phyloP scores from a whole-genome alignment of 2,888 invertebrate species.

The Dicranocentrus wangi region DNA sequence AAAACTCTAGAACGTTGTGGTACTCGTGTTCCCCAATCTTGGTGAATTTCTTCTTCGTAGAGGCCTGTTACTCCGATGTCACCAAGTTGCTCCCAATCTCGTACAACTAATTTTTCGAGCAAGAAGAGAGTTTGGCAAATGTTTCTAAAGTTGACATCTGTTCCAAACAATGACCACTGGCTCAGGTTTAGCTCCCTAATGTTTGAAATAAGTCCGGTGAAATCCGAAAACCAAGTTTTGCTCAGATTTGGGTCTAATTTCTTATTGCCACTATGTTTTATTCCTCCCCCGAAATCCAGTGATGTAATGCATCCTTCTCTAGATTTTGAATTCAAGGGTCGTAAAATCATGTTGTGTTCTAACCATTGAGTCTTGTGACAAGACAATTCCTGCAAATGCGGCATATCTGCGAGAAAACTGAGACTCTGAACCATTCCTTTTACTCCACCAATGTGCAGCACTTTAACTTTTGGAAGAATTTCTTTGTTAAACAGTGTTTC shows the following conservation, averaged over 20 bases:
- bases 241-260: constrained; percentile 57
- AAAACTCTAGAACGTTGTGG: constrained; percentile 39
- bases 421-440: constrained; percentile 58
- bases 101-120: constrained; percentile 60
- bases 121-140: constrained; percentile 62
- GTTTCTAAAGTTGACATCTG: constrained; percentile 66
- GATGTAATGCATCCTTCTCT: constrained; percentile 20
- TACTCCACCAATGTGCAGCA: constrained; percentile 65
- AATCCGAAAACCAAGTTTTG: constrained; percentile 64
- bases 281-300: constrained; percentile 56
- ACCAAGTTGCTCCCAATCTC: constrained; percentile 67
- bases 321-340: constrained; percentile 48
- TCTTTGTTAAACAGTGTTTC: constrained; percentile 51
- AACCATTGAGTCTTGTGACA: constrained; percentile 68
- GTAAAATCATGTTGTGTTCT: constrained; percentile 62
- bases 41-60: constrained; percentile 61
- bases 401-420: constrained; percentile 61
- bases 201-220: constrained; percentile 49
- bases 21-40: constrained; percentile 35
- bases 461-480: constrained; percentile 57
- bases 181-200: constrained; percentile 63
- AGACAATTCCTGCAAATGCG: constrained; percentile 60
- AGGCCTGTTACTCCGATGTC: constrained; percentile 68
- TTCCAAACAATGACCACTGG: constrained; percentile 67
- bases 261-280: constrained; percentile 54